These are phyloP conservation scores for Phataginus tricuspis DNA, from an alignment of 2,797 vertebrate species.

Conservation along the genomic window DNA sequence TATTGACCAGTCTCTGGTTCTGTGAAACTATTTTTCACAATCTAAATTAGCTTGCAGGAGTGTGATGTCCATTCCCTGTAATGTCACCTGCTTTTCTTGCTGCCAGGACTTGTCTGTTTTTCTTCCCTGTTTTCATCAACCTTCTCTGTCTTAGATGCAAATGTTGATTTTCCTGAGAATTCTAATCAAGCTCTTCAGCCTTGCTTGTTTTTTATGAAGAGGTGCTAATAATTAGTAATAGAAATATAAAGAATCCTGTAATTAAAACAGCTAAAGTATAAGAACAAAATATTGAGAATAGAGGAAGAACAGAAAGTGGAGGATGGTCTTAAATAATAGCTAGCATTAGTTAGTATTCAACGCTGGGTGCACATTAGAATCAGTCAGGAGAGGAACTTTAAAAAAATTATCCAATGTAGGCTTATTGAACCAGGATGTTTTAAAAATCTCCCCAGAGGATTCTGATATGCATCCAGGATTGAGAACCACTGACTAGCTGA, in stretches of 20 bases:
- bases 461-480: neutral
- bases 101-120: neutral
- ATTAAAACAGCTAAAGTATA: neutral
- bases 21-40: neutral
- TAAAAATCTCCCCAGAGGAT: neutral
- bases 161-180: slow-evolving; percentile 41
- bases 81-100: neutral
- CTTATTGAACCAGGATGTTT: neutral
- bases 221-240: neutral
- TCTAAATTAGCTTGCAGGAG: neutral
- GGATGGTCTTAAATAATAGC: neutral
- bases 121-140: neutral
- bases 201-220: slow-evolving; percentile 26
- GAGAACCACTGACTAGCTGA: neutral
- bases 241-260: neutral
- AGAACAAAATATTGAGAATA: neutral
- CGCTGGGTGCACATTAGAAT: neutral
- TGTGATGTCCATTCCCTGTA: neutral
- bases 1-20: neutral
- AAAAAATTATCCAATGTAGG: neutral
- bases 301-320: neutral
- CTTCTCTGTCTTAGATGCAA: neutral
- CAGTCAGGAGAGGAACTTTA: neutral
- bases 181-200: neutral
- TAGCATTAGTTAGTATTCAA: neutral